phyloP scores from a whole-genome alignment of 1,140 invertebrate species.

The Aphaenogaster rudis region DNA sequence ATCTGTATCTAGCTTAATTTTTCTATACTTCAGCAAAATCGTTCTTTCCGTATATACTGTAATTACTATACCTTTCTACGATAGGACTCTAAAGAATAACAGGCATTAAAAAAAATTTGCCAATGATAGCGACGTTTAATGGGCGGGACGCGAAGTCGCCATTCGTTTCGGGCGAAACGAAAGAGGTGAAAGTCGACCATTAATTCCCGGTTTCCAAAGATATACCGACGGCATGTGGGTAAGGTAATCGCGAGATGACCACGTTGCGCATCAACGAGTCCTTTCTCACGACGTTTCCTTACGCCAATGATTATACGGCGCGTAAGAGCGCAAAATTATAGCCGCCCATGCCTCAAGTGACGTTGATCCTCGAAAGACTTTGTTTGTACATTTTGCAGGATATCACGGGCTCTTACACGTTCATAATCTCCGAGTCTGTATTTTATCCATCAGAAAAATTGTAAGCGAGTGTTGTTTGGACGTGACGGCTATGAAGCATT shows the following conservation, averaged over 20 bases:
- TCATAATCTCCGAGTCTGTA: conserved; percentile 31
- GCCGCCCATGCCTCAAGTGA: conserved; percentile 55
- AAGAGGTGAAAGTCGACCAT: conserved; percentile 75
- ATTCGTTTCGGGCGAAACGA: conserved; percentile 33
- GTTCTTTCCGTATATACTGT: not conserved
- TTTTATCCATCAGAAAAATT: conserved; percentile 25
- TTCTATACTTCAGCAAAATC: too few relatives aligned
- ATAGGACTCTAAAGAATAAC: not conserved
- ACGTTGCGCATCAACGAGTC: conserved; percentile 66
- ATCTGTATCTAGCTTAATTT: too few relatives aligned
- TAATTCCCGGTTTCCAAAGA: conserved; percentile 61
- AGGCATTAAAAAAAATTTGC: not conserved
- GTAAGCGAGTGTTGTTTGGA: not conserved
- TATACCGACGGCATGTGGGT: conserved; percentile 33
- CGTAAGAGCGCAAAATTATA: conserved; percentile 47
- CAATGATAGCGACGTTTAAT: not conserved
- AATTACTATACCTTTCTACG: not conserved
- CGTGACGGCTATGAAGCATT: conserved; percentile 6
- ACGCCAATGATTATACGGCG: conserved; percentile 50
- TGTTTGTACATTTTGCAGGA: conserved; percentile 56
- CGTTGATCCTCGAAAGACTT: conserved; percentile 41
- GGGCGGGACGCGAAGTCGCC: conserved; percentile 15
- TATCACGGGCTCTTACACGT: conserved; percentile 19
- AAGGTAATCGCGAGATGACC: conserved; percentile 70
- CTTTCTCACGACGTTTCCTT: conserved; percentile 70